Conservation (phyloP, 1,140 invertebrate genomes). For the Schmidtea mediterranea region DNA sequence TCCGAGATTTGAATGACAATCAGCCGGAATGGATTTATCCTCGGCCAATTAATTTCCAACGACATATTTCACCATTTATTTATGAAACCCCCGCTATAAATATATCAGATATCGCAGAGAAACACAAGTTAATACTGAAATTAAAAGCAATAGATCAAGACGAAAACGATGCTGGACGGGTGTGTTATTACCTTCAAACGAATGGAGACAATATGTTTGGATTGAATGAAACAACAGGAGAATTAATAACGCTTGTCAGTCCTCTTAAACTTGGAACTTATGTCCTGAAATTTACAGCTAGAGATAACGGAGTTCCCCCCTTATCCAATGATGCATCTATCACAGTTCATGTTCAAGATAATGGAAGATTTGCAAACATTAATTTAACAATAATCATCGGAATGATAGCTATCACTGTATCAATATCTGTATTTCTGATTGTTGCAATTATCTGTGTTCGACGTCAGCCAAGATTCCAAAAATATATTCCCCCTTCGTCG, state of each 20-base stretch:
- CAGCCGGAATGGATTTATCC: background rate
- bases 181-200: background rate
- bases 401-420: background rate
- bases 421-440: background rate
- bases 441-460: background rate
- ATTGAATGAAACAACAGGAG: background rate
- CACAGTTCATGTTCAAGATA: background rate
- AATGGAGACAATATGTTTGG: background rate
- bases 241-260: background rate
- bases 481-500: no score
- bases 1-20: background rate
- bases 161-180: background rate
- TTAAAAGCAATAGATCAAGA: background rate
- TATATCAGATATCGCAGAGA: background rate
- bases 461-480: background rate
- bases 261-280: background rate
- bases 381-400: conserved; percentile 1
- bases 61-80: no score
- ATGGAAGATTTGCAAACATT: background rate
- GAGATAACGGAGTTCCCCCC: background rate
- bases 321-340: background rate
- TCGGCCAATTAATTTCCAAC: no score
- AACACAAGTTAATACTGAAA: background rate
- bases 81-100: background rate
- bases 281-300: background rate